These are phyloP conservation scores for Pogonocichla stellata DNA, from an alignment of 2,113 vertebrate genomes.

Conservation along the genomic window DNA sequence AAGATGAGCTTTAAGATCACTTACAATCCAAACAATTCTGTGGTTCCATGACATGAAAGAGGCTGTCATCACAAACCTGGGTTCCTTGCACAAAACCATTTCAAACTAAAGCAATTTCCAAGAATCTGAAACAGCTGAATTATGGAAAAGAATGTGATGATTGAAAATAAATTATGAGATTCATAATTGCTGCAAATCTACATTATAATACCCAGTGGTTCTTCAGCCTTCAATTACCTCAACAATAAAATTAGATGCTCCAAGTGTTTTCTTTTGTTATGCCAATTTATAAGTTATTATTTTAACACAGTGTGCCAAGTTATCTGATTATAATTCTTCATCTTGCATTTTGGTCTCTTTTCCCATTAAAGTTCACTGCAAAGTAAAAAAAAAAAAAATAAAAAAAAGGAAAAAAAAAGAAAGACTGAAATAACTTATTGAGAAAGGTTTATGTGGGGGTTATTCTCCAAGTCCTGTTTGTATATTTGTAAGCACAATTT, in stretches of 20 bases:
- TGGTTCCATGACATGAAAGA: background rate
- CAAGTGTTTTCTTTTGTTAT: background rate
- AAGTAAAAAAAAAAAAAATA: background rate
- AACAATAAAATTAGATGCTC: background rate
- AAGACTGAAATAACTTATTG: background rate
- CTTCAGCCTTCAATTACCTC: background rate
- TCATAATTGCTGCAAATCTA: background rate
- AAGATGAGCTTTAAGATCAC: background rate
- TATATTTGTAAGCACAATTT: background rate
- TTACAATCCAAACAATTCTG: background rate
- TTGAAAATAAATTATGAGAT: background rate
- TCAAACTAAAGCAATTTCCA: background rate
- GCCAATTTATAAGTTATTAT: background rate
- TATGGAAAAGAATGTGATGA: background rate
- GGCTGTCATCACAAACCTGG: background rate
- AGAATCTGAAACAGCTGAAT: background rate
- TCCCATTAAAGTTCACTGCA: background rate
- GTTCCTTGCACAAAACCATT: background rate
- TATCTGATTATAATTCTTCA: background rate
- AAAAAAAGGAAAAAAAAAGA: background rate
- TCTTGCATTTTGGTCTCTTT: fast-evolving
- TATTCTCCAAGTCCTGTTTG: background rate
- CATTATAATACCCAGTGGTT: background rate
- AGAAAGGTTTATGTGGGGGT: background rate
- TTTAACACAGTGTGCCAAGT: background rate